These are phyloP conservation scores for Rugalucina vietnamica DNA, from an alignment of 2,888 invertebrate genomes.

Conservation along the genomic window DNA sequence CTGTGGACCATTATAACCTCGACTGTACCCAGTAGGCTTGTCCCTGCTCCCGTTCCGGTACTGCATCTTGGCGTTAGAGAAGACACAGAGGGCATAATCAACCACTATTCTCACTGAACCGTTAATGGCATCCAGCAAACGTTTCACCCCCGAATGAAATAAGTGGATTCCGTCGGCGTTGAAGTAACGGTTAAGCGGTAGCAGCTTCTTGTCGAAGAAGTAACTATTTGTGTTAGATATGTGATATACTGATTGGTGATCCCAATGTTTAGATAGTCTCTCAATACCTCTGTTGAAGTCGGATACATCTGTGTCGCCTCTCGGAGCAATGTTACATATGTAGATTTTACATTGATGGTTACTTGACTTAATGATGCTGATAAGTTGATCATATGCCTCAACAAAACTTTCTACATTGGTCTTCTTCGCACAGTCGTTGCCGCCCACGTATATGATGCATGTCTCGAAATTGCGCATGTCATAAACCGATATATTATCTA, in stretches of 20 bases:
- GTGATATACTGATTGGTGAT: neutral
- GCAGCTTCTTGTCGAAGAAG: neutral
- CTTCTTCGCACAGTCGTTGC: neutral
- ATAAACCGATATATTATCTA: neutral
- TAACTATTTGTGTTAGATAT: neutral
- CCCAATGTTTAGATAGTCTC: neutral
- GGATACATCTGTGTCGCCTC: neutral
- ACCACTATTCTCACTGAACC: neutral
- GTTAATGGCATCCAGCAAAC: neutral
- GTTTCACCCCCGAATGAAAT: neutral
- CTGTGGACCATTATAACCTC: neutral
- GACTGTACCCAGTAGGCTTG: too few relatives aligned
- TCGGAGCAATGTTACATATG: neutral
- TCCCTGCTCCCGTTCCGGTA: too few relatives aligned
- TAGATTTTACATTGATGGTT: neutral
- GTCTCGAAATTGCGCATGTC: neutral
- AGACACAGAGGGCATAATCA: neutral
- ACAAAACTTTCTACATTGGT: neutral
- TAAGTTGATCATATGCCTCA: neutral
- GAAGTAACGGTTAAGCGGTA: neutral
- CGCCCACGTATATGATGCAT: neutral
- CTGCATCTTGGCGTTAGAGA: too few relatives aligned
- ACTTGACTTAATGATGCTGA: neutral
- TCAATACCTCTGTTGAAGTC: neutral
- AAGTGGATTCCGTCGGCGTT: neutral